These are phyloP conservation scores for Andrena chrysosceles DNA, from an alignment of 2,888 invertebrate genomes.

Conservation along the genomic window DNA sequence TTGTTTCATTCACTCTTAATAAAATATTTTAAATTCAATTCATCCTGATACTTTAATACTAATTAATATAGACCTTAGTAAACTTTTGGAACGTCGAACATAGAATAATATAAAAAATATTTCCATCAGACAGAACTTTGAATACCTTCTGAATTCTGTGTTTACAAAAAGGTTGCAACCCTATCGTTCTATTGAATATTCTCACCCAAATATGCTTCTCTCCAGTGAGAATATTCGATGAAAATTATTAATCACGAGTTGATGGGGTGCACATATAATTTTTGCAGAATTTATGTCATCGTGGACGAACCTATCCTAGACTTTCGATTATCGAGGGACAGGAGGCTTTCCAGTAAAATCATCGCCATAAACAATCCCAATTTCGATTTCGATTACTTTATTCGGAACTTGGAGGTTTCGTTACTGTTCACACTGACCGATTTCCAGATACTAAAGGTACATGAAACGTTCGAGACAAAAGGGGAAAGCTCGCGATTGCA, in stretches of 20 bases:
- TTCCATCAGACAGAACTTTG: neutral
- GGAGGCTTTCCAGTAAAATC: neutral
- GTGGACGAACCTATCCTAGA: conserved; percentile 40
- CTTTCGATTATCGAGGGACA: neutral
- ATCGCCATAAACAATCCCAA: neutral
- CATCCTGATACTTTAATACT: too few relatives aligned
- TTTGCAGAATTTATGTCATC: conserved; percentile 59
- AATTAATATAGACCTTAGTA: too few relatives aligned
- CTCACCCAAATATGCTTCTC: neutral
- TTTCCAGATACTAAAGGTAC: conserved; percentile 54
- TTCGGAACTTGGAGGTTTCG: neutral
- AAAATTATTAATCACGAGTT: neutral
- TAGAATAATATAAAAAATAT: too few relatives aligned
- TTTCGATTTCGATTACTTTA: neutral
- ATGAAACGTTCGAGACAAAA: neutral
- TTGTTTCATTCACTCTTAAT: neutral
- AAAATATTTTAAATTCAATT: too few relatives aligned
- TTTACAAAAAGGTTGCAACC: neutral
- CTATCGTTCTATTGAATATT: neutral
- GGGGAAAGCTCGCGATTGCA: neutral
- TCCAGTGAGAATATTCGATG: neutral
- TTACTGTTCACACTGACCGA: conserved; percentile 40
- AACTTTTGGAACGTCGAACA: too few relatives aligned
- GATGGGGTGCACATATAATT: neutral
- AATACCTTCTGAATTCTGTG: neutral